Base-by-base conservation (phyloP, 2,113 vertebrate species). In the Paratilapia polleni region DNA sequence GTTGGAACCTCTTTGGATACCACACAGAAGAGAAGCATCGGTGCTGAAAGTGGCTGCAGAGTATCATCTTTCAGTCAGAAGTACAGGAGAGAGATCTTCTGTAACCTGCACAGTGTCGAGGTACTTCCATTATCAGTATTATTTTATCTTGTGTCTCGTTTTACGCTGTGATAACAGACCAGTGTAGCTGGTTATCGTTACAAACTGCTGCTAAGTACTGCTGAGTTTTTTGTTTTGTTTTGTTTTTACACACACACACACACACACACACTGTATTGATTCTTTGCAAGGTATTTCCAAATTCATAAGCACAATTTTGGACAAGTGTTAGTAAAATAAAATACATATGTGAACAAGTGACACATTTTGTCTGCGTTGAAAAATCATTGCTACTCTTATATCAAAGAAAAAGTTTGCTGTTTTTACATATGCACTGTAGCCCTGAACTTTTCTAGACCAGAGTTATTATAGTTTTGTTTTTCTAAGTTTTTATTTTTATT, bases 311-410 rank as follows among this genome's bases (percentile, higher is more conserved):
- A 88, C 89, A 90, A 73, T 57, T 89, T 70, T 87, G 49, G 61
- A 64, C 77, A 85, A 84, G 62, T 88, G 54, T 88, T 57, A 94
- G 91, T 90, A 93, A 91, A 89, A 77, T 59, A 63, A 60, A 61
- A 82, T 68, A 28, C 75, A 43, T 47, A 24, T 77, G 52, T 84
- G 70, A 87, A 82, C 38, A 43, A n/a, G 6, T 70, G 15, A 31
- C 60, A 63, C 12, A 19, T 10, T n/a, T n/a, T 47, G 34, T 62
- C 54, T 78, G n/a, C 7, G 41, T 14, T 80, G 20, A 57, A 20
- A 49, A 73, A 49, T 14, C 5, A 17, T 20, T 56, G 52, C 8
- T 56, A 10, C 8, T 56, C 26, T 73, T 73, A 73, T 52, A 31
- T 13, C 43, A 4, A 70, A 20, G 34, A 17, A 70, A 47, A 52